These are phyloP conservation scores for Jacana jacana DNA, from an alignment of 2,113 vertebrate species.

Conservation along the genomic window DNA sequence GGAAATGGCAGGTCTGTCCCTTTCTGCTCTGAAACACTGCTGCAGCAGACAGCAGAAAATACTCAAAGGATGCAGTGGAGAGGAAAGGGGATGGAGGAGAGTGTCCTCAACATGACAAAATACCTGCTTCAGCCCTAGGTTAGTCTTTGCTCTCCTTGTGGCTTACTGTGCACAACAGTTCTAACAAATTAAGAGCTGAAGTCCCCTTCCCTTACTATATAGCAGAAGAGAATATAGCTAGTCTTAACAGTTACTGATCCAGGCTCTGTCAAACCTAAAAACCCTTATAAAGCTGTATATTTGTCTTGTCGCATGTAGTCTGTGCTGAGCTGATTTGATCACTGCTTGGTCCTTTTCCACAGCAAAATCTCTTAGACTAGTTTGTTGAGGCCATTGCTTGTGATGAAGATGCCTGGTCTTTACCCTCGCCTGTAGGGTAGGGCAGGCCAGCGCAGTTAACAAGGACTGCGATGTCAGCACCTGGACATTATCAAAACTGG, in stretches of 20 bases:
- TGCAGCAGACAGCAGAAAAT: background rate
- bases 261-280: background rate
- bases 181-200: background rate
- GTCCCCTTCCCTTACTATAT: background rate
- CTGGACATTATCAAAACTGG: background rate
- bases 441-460: background rate
- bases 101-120: background rate
- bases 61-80: background rate
- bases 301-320: background rate
- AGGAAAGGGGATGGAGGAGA: background rate
- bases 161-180: background rate
- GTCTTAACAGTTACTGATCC: background rate
- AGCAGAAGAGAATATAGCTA: background rate
- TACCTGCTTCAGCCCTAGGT: background rate
- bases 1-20: background rate
- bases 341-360: background rate
- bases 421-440: background rate
- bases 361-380: background rate
- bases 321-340: background rate
- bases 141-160: background rate
- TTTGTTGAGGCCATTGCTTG: background rate
- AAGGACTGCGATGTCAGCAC: background rate
- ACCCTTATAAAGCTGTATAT: background rate
- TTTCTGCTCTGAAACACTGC: background rate
- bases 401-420: background rate